Base-by-base conservation (phyloP, 2,888 invertebrate species). In the Neoscelio sp. region DNA sequence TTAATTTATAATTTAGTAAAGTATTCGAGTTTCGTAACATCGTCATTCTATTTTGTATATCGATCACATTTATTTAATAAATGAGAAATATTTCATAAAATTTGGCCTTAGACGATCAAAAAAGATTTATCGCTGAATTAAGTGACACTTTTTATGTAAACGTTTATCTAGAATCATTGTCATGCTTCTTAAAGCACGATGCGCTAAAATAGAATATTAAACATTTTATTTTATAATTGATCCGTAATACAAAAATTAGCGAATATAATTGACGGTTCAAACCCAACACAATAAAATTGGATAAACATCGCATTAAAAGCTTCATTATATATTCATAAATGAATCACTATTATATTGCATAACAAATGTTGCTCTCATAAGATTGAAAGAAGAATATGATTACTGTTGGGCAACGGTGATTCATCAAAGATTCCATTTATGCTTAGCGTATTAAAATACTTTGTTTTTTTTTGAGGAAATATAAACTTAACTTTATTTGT, bases 281-380 rank as follows among this genome's bases (percentile, higher is more conserved):
- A n/a, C n/a, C n/a, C n/a, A n/a, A n/a, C n/a, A n/a, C n/a, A 23
- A 6, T n/a, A 5, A 35, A 35, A 35, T 13, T 12, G 13, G 5
- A 35, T 13, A 35, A 35, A 35, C 5, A 13, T 30, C 50, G 50
- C 30, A 50, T 30, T 17, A 46, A 13, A 13, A 35, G 35, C 13
- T 35, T 46, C 23, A 46, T 62, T 46, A 48, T 48, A 62, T 5
- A 62, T 62, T 62, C 62, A 62, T 62, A 62, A 64, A 50, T 64
- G 64, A 64, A 64, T 64, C 48, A 64, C 50, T 64, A 4, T 50
- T 64, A 64, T 40, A 28, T 40, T 50, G 28, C 38, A 50, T 50
- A 26, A 64, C 35, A 64, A 64, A 50, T 26, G 26, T 26, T 64
- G 18, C 64, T 64, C 40, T 50, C 40, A 50, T 40, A 50, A 38